Percentiles rank a stretch among this genome's conserved stretches.
Evolutionary conservation across 2,113 vertebrate genomes (phyloP).

Genomic region (Talpa occidentalis): DNA sequence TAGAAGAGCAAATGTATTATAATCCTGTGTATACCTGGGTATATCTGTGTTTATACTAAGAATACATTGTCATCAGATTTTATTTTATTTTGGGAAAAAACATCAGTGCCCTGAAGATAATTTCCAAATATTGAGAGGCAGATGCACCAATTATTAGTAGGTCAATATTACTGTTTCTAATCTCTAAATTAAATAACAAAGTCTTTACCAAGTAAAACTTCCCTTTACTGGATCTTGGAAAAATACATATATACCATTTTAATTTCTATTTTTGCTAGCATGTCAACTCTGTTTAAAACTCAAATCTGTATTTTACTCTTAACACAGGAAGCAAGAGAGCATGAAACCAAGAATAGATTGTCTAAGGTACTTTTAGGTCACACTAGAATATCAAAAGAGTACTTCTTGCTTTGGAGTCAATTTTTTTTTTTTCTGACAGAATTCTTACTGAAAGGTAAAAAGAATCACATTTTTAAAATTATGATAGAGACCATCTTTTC

Average conservation of each 20-base stretch:
- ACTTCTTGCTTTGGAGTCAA: not conserved
- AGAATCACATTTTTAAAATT: not conserved
- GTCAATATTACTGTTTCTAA: slow-evolving; percentile 8
- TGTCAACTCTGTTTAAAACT: slow-evolving; percentile 44
- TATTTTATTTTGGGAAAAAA: slow-evolving; percentile 52
- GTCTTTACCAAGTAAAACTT: slow-evolving; percentile 53
- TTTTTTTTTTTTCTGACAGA: not conserved
- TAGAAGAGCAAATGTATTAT: not conserved
- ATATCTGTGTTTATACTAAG: slow-evolving; percentile 44
- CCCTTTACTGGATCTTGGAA: slow-evolving; percentile 14
- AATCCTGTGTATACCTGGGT: not conserved
- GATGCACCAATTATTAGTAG: slow-evolving; percentile 36
- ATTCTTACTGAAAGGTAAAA: not conserved
- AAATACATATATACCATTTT: slow-evolving; percentile 15
- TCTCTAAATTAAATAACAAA: slow-evolving; percentile 16
- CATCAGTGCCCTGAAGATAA: slow-evolving; percentile 12
- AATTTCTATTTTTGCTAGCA: slow-evolving; percentile 29
- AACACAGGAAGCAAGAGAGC: slow-evolving; percentile 44
- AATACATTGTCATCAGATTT: not conserved
- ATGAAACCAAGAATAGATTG: slow-evolving; percentile 43
- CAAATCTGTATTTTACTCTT: slow-evolving; percentile 56
- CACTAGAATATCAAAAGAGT: not conserved
- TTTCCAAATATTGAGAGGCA: not conserved
- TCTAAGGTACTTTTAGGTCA: not conserved
- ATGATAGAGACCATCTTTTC: not conserved